Evolutionary conservation across 1,140 invertebrate genomes (phyloP).

Genomic region (Drosophila yakuba): DNA sequence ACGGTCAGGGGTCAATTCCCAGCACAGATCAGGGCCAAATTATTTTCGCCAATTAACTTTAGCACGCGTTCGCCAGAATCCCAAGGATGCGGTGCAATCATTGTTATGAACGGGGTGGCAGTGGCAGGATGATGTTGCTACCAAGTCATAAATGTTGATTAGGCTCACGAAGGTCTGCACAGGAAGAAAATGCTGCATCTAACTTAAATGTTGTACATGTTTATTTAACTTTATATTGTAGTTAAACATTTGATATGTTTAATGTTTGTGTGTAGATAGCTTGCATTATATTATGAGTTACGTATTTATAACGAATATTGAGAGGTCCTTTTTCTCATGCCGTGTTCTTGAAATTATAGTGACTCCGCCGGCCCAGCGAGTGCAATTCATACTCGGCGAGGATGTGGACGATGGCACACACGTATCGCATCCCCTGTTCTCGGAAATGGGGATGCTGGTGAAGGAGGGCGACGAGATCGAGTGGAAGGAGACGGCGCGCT

Average conservation of each 20-base stretch:
- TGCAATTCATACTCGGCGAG: conserved; percentile 98
- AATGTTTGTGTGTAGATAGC: neutral
- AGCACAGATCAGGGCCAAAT: conserved; percentile 41
- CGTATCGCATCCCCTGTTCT: conserved; percentile 95
- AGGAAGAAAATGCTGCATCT: neutral
- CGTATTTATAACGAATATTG: fast-evolving
- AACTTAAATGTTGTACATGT: neutral
- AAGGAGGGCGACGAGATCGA: conserved; percentile 94
- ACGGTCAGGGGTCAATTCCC: conserved; percentile 37
- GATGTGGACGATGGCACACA: conserved; percentile 94
- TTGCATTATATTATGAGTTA: too few relatives aligned
- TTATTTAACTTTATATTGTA: neutral
- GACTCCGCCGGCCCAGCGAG: conserved; percentile 94
- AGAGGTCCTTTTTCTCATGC: neutral
- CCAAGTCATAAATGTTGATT: conserved; percentile 48
- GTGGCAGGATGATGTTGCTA: neutral
- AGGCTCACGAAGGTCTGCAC: conserved; percentile 35
- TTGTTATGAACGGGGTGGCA: conserved; percentile 21
- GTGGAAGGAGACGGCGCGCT: conserved; percentile 98
- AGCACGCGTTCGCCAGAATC: conserved; percentile 15
- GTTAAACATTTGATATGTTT: neutral
- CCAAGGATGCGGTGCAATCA: conserved; percentile 34
- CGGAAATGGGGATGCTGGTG: conserved; percentile 97
- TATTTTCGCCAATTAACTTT: conserved; percentile 52
- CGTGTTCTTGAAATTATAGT: conserved; percentile 85